These are phyloP conservation scores for Barbus barbus DNA, from an alignment of 2,113 vertebrate species.

Conservation along the genomic window DNA sequence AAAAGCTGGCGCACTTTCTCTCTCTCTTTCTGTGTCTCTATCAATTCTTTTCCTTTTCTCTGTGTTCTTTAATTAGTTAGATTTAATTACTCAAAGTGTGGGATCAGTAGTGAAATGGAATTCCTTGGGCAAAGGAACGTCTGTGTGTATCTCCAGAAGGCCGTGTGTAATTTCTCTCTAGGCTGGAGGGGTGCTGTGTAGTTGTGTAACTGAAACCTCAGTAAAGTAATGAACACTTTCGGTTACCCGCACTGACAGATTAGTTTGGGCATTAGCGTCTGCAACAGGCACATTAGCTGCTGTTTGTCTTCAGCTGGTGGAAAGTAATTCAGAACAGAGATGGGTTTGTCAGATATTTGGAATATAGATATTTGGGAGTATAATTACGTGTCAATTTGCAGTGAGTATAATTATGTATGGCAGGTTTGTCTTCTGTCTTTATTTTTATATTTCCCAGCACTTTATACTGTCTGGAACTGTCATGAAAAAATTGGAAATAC, in stretches of 20 bases:
- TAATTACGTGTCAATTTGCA: slow-evolving; percentile 11
- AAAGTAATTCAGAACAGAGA: not conserved
- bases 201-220: slow-evolving; percentile 60
- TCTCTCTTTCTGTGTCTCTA: slow-evolving; percentile 30
- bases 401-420: not conserved
- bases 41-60: slow-evolving; percentile 15
- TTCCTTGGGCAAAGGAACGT: slow-evolving; percentile 48
- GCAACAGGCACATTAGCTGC: not conserved
- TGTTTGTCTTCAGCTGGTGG: slow-evolving; percentile 9
- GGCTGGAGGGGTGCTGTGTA: slow-evolving; percentile 66
- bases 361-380: not conserved
- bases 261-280: not conserved
- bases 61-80: slow-evolving; percentile 64
- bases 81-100: slow-evolving; percentile 68
- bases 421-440: not conserved
- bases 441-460: no score
- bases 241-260: not conserved
- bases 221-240: slow-evolving; percentile 22
- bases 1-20: not conserved
- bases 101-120: slow-evolving; percentile 44
- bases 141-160: slow-evolving; percentile 64
- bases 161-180: slow-evolving; percentile 74
- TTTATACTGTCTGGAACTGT: not conserved
- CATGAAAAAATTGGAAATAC: no score
- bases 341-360: not conserved